Evolutionary conservation across 2,113 vertebrate genomes (phyloP).

Genomic region (Ceyx cyanopectus): DNA sequence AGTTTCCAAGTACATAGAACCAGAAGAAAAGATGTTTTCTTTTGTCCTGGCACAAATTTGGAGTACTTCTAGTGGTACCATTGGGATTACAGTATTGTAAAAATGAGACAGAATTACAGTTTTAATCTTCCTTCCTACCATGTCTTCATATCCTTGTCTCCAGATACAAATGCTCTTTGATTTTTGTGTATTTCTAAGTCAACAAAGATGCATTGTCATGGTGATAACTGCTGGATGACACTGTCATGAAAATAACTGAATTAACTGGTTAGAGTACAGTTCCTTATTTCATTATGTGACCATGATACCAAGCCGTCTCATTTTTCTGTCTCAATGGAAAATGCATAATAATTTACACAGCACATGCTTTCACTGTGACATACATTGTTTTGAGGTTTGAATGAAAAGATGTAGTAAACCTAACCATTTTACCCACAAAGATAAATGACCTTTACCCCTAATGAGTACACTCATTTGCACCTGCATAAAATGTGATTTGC

Average conservation of each 20-base stretch:
- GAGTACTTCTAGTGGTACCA: background rate
- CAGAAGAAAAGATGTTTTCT: background rate
- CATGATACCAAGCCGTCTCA: background rate
- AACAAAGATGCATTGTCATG: slow-evolving; percentile 11
- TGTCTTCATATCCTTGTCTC: background rate
- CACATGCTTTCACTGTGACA: background rate
- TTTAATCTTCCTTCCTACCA: background rate
- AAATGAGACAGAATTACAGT: slow-evolving; percentile 15
- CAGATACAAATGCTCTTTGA: slow-evolving; percentile 11
- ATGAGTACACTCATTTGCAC: background rate
- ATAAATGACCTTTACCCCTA: background rate
- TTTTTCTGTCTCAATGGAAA: slow-evolving; percentile 4
- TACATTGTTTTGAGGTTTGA: background rate
- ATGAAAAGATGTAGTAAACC: background rate
- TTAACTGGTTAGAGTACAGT: background rate
- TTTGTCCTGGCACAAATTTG: background rate
- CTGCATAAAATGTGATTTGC: background rate
- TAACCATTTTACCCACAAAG: background rate
- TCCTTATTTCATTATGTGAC: slow-evolving; percentile 21
- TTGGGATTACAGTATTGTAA: background rate
- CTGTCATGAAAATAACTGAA: slow-evolving; percentile 19
- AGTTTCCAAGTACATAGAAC: background rate
- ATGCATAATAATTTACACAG: background rate
- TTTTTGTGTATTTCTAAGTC: slow-evolving; percentile 1
- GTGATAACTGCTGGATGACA: background rate